phyloP scores from a whole-genome alignment of 1,140 invertebrate species.

The Pectinophora gossypiella region DNA sequence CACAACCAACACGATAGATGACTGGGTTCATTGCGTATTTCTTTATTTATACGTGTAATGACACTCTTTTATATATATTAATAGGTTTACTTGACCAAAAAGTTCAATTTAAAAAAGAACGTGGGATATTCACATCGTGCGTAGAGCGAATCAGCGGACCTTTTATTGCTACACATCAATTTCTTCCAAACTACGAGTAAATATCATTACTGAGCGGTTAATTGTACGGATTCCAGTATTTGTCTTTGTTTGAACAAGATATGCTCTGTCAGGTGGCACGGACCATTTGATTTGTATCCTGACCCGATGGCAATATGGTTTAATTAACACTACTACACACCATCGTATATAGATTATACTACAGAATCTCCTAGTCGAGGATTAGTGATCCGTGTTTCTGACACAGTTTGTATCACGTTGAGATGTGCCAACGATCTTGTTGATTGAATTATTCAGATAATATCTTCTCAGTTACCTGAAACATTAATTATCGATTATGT shows the following conservation, averaged over 20 bases:
- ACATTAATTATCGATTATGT: too few species aligned
- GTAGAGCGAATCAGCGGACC: background rate
- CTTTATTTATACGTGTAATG: too few species aligned
- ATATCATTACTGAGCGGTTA: background rate
- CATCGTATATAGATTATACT: too few species aligned
- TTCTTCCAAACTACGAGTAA: background rate
- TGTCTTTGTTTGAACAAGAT: background rate
- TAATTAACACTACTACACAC: background rate
- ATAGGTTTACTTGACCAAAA: background rate
- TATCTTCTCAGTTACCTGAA: too few species aligned
- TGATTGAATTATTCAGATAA: too few species aligned
- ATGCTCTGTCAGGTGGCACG: background rate
- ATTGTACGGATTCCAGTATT: background rate
- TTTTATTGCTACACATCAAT: background rate
- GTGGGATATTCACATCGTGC: background rate
- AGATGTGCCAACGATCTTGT: too few species aligned
- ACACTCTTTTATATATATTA: too few species aligned
- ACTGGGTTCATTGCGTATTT: too few species aligned
- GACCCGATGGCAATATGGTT: background rate
- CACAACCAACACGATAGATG: too few species aligned
- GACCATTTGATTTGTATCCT: background rate
- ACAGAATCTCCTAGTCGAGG: too few species aligned
- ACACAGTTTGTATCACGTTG: too few species aligned
- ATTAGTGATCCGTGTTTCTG: too few species aligned
- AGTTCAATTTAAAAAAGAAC: background rate